Conservation (phyloP, 1,140 invertebrate genomes). For the Argopecten irradians region DNA sequence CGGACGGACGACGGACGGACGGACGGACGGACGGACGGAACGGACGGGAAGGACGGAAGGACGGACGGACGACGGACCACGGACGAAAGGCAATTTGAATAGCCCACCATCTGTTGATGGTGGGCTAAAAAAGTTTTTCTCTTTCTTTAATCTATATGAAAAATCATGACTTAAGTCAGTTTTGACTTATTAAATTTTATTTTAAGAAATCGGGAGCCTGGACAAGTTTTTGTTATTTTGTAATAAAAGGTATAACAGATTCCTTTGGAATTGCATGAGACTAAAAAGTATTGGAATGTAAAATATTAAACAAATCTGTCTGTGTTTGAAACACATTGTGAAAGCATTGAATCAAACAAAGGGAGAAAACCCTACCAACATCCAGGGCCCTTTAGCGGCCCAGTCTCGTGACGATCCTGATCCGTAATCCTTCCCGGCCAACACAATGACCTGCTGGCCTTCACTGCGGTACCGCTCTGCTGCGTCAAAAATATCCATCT, state of each 20-base stretch:
- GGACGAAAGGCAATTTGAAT: too few species aligned
- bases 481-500: conserved; percentile 97
- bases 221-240: too few species aligned
- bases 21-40: too few species aligned
- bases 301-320: conserved; percentile 97
- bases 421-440: conserved; percentile 99
- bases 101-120: too few species aligned
- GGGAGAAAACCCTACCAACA: conserved; percentile 84
- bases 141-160: too few species aligned
- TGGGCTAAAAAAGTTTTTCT: too few species aligned
- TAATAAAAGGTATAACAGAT: not conserved
- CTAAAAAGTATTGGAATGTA: conserved; percentile 85
- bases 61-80: too few species aligned
- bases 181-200: too few species aligned
- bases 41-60: too few species aligned
- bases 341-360: conserved; percentile 89
- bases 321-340: conserved; percentile 94
- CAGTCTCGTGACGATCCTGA: conserved; percentile 97
- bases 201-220: too few species aligned
- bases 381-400: conserved; percentile 97
- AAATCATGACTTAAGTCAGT: too few species aligned
- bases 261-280: not conserved
- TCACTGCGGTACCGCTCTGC: conserved; percentile 89
- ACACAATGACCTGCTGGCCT: conserved; percentile 86
- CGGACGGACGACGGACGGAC: too few species aligned